Conservation (phyloP, 2,888 invertebrate species). For the Athalia cordata region DNA sequence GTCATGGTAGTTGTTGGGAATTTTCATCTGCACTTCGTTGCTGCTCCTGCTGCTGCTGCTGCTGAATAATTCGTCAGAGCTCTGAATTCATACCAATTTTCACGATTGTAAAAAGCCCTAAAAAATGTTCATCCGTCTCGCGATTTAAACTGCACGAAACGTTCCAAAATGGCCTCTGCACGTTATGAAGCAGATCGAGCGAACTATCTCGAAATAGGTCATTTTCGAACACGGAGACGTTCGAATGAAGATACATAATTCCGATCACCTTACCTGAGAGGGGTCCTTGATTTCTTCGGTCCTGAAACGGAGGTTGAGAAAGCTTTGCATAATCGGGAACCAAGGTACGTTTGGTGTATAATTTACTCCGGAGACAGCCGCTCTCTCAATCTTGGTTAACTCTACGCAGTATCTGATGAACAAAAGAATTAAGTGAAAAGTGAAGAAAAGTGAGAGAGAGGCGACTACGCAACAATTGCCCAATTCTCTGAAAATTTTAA, state of each 20-base stretch:
- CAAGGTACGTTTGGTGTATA: slow-evolving; percentile 29
- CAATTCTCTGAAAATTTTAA: slow-evolving; percentile 8
- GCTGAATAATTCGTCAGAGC: neutral
- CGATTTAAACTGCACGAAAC: no score
- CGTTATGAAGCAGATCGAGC: no score
- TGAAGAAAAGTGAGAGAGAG: slow-evolving; percentile 1
- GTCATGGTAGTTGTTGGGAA: neutral
- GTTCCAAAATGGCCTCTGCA: no score
- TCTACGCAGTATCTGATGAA: slow-evolving; percentile 33
- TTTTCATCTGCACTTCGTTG: neutral
- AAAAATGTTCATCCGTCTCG: no score
- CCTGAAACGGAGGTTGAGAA: slow-evolving; percentile 26
- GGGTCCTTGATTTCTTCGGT: slow-evolving; percentile 14
- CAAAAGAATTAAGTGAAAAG: neutral
- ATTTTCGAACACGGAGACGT: no score
- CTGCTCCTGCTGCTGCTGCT: no score
- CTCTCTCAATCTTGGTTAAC: slow-evolving; percentile 19
- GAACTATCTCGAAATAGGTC: no score
- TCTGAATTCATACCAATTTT: no score
- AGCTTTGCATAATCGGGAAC: slow-evolving; percentile 24
- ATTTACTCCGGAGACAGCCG: slow-evolving; percentile 5
- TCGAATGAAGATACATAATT: no score
- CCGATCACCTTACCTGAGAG: neutral
- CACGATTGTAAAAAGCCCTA: no score
- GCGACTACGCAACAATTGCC: neutral